Evolutionary conservation across 2,797 vertebrate genomes (phyloP).

Genomic region (Cynodonichthys magdalenae): DNA sequence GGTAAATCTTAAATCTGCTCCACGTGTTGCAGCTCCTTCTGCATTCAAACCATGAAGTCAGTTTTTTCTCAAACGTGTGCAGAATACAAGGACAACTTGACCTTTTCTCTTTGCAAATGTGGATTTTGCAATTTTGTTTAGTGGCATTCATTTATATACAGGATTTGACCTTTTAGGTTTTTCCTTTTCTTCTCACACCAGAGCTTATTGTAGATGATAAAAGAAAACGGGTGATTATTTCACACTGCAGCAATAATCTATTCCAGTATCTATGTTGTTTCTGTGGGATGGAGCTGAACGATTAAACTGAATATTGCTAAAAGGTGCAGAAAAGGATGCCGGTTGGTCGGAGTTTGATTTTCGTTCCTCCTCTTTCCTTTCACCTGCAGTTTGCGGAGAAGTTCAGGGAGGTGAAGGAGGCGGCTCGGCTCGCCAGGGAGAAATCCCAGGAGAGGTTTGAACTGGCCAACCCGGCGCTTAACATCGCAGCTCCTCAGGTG

Average conservation of each 20-base stretch:
- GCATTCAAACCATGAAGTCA: background rate
- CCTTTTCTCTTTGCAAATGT: conserved; percentile 3
- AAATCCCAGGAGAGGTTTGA: conserved; percentile 96
- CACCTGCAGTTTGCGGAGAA: conserved; percentile 91
- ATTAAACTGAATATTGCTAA: background rate
- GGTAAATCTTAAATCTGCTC: conserved; percentile 67
- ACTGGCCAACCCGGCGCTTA: conserved; percentile 88
- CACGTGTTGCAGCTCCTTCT: background rate
- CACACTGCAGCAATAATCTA: background rate
- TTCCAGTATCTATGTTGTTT: background rate
- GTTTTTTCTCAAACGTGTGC: background rate
- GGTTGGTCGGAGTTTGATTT: background rate
- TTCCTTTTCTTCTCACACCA: background rate
- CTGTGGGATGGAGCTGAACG: background rate
- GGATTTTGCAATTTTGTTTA: conserved; percentile 1
- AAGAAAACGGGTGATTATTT: background rate
- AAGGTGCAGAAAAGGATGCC: background rate
- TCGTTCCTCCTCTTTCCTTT: conserved; percentile 10
- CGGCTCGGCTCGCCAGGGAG: conserved; percentile 90
- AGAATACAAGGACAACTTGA: background rate
- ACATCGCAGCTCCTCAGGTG: conserved; percentile 91
- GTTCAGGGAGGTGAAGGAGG: conserved; percentile 96
- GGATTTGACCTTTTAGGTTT: background rate
- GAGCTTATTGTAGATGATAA: background rate
- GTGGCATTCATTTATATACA: conserved; percentile 4